A percentile compares a stretch with the other conserved stretches of the same genome.
Evolutionary conservation across 2,888 invertebrate species (phyloP).

Genomic region (Tetragonula carbonaria): DNA sequence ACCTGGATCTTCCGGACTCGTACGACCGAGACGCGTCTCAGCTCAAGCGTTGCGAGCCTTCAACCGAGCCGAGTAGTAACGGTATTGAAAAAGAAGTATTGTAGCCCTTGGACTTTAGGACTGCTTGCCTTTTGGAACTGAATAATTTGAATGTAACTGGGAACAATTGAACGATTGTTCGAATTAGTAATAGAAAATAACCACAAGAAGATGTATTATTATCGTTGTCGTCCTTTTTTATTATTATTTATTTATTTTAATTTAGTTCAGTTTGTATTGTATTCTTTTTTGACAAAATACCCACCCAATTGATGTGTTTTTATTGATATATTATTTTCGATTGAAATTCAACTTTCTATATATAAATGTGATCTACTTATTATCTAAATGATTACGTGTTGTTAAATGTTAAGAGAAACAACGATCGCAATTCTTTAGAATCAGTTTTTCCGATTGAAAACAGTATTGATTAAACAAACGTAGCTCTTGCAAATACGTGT

Average conservation of each 20-base stretch:
- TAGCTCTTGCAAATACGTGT: neutral
- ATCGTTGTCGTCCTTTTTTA: neutral
- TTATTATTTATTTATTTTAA: too few species aligned
- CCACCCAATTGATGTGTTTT: neutral
- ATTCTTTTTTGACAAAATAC: neutral
- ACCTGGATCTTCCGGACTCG: slow-evolving; percentile 45
- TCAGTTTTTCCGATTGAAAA: too few species aligned
- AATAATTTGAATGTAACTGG: neutral
- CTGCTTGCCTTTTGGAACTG: neutral
- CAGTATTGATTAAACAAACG: slow-evolving; percentile 14
- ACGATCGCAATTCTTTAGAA: neutral
- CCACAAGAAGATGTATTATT: neutral
- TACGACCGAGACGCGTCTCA: slow-evolving; percentile 52
- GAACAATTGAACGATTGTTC: neutral
- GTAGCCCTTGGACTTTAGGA: slow-evolving; percentile 14
- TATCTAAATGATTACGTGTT: neutral
- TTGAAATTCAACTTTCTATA: neutral
- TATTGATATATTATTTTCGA: neutral
- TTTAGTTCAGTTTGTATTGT: too few species aligned
- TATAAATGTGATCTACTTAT: neutral
- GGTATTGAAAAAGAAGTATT: slow-evolving; percentile 49
- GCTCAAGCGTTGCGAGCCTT: slow-evolving; percentile 40
- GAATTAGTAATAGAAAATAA: too few species aligned
- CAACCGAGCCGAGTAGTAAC: slow-evolving; percentile 47
- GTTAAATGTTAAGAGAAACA: neutral